These are phyloP conservation scores for Uria lomvia DNA, from an alignment of 2,113 vertebrate species.

Conservation along the genomic window DNA sequence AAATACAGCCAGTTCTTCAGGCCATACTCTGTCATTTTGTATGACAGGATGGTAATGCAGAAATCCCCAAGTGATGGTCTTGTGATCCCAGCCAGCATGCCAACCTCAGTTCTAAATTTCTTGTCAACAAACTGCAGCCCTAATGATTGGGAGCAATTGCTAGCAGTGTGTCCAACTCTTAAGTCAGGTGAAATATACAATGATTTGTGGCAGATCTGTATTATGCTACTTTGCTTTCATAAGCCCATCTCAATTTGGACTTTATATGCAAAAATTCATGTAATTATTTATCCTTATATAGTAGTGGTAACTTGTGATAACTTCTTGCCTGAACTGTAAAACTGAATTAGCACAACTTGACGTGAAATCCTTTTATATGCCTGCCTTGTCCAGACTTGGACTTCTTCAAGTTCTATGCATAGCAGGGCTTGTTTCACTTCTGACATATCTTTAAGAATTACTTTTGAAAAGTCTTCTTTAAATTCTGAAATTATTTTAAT, in stretches of 20 bases:
- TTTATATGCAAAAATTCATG: background rate
- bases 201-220: background rate
- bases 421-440: background rate
- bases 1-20: background rate
- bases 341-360: background rate
- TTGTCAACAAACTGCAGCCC: background rate
- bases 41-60: background rate
- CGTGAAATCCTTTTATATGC: background rate
- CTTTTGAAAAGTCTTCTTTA: background rate
- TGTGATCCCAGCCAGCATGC: background rate
- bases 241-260: background rate
- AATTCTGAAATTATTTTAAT: background rate
- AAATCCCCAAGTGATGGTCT: background rate
- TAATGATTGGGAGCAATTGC: background rate
- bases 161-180: accelerated
- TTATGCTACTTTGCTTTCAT: background rate
- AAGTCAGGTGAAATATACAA: background rate
- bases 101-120: background rate
- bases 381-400: background rate
- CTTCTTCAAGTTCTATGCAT: background rate
- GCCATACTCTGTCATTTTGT: background rate
- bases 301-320: background rate
- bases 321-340: background rate
- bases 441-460: background rate
- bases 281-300: background rate